Percentiles rank a stretch among this genome's conserved stretches.
phyloP scores from a whole-genome alignment of 92 coral and sea anemone genomes.

The Phenganax subtilis region DNA sequence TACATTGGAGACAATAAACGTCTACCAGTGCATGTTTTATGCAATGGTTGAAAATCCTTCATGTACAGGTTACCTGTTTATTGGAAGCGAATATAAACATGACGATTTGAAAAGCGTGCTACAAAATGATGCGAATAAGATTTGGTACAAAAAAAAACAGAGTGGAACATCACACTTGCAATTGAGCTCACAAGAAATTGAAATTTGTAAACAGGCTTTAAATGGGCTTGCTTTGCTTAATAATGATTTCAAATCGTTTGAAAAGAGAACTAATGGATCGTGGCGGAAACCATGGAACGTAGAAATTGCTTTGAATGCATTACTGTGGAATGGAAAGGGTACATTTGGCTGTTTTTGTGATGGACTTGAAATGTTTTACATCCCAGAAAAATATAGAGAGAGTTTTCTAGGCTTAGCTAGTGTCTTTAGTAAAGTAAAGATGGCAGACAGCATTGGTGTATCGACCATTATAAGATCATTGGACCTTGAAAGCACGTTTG shows the following conservation, averaged over 20 bases:
- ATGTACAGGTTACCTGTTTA: constrained; percentile 65
- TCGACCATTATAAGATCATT: constrained; percentile 71
- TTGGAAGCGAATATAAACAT: constrained; percentile 51
- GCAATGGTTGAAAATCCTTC: constrained; percentile 53
- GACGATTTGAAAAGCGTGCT: constrained; percentile 48
- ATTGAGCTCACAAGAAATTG: constrained; percentile 69
- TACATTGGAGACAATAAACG: constrained; percentile 9
- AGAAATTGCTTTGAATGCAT: constrained; percentile 72
- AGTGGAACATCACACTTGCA: constrained; percentile 61
- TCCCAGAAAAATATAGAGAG: constrained; percentile 57
- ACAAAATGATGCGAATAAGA: constrained; percentile 51
- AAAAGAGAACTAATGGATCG: constrained; percentile 32
- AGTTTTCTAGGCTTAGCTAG: constrained; percentile 58
- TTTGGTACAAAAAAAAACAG: constrained; percentile 66
- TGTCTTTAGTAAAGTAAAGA: constrained; percentile 63
- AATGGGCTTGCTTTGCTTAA: constrained; percentile 58
- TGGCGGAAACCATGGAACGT: constrained; percentile 61
- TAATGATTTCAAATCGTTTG: constrained; percentile 45
- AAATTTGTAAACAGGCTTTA: constrained; percentile 63
- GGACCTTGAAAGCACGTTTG: constrained; percentile 49
- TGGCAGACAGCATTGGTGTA: constrained; percentile 66
- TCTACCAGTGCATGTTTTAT: constrained; percentile 70
- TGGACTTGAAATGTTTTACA: constrained; percentile 53
- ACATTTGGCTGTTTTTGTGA: constrained; percentile 65
- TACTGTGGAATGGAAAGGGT: constrained; percentile 90